Conservation (phyloP, 2,113 vertebrate genomes). For the Rynchops niger region DNA sequence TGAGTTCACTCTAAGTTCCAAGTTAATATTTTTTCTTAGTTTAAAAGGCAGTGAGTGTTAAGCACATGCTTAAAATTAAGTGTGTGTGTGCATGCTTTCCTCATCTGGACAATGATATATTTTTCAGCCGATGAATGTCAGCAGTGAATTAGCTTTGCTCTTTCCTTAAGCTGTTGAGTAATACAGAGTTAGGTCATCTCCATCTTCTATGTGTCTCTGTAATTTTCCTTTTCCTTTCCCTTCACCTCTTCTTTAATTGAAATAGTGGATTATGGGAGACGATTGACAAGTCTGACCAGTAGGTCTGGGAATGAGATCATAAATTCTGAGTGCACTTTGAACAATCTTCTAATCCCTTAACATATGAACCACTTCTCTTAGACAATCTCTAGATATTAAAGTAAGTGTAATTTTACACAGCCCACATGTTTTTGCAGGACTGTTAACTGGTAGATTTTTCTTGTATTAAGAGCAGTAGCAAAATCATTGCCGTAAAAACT, state of each 20-base stretch:
- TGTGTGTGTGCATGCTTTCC: not conserved
- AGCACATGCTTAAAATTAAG: not conserved
- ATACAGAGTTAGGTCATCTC: not conserved
- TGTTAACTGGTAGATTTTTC: not conserved
- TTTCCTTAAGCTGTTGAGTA: not conserved
- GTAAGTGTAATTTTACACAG: conserved; percentile 34
- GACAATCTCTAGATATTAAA: conserved; percentile 9
- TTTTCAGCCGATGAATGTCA: not conserved
- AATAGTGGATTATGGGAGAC: not conserved
- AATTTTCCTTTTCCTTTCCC: not conserved
- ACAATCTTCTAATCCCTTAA: conserved; percentile 28
- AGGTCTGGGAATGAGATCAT: conserved; percentile 33
- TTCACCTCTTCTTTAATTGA: not conserved
- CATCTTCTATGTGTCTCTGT: not conserved
- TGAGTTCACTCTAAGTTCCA: not conserved
- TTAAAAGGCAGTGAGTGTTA: not conserved
- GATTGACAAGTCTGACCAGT: conserved; percentile 24
- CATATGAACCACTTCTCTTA: not conserved
- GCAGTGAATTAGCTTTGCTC: not conserved
- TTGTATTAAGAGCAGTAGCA: not conserved
- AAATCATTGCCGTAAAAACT: not conserved
- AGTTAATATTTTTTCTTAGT: conserved; percentile 1
- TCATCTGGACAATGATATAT: not conserved
- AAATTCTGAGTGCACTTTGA: conserved; percentile 11
- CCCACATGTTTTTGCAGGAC: conserved; percentile 13